Evolutionary conservation across 2,797 vertebrate genomes (phyloP).

Genomic region (Micropoecilia bifurca): DNA sequence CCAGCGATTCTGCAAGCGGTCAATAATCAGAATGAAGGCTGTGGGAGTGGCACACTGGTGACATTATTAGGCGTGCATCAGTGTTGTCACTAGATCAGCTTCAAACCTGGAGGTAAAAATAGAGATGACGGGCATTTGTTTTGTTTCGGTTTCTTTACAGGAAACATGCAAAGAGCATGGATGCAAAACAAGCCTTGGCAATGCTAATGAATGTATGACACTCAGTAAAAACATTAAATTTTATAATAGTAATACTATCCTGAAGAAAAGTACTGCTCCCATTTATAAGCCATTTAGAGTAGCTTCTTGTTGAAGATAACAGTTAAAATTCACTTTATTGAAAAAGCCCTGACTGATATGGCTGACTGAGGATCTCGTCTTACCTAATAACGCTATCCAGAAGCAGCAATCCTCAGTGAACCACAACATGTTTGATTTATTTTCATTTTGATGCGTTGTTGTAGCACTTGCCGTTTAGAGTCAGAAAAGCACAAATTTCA

Average conservation of each 20-base stretch:
- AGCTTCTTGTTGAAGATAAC: conserved; percentile 31
- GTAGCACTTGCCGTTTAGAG: background rate
- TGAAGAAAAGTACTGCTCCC: conserved; percentile 28
- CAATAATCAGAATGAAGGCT: conserved; percentile 71
- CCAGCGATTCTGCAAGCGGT: conserved; percentile 67
- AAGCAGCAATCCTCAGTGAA: conserved; percentile 28
- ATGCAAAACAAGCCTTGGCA: conserved; percentile 19
- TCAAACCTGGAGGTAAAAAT: conserved; percentile 2
- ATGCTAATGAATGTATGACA: conserved; percentile 23
- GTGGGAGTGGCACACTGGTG: conserved; percentile 41
- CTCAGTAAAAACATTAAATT: conserved; percentile 22
- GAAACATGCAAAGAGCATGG: background rate
- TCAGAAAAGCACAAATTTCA: conserved; percentile 2
- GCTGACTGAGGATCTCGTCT: conserved; percentile 29
- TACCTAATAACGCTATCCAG: conserved; percentile 19
- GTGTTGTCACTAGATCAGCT: conserved; percentile 15
- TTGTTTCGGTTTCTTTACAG: conserved; percentile 7
- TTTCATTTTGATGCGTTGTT: conserved; percentile 13
- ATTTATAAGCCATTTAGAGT: conserved; percentile 38
- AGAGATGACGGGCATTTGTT: background rate
- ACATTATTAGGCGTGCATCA: conserved; percentile 48
- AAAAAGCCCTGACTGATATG: conserved; percentile 41
- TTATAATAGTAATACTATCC: conserved; percentile 48
- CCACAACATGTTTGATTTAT: conserved; percentile 23
- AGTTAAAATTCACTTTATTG: conserved; percentile 47